Conservation (phyloP, 2,113 vertebrate genomes). For the Verasper variegatus region DNA sequence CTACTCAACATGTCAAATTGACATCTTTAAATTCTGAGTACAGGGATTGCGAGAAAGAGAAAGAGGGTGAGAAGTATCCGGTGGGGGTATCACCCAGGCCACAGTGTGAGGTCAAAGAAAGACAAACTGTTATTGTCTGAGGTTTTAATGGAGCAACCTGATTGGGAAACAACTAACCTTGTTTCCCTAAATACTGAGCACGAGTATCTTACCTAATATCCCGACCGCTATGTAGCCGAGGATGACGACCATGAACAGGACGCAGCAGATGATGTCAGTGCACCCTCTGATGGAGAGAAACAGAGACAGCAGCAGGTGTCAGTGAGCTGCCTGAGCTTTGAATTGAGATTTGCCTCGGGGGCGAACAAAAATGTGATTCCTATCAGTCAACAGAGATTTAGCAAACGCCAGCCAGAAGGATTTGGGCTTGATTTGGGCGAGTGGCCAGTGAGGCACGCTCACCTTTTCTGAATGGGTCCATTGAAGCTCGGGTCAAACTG, state of each 20-base stretch:
- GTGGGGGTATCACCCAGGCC: no score
- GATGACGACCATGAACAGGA: conserved; percentile 87
- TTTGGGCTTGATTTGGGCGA: not conserved
- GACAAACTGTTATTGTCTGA: no score
- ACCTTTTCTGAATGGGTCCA: conserved; percentile 90
- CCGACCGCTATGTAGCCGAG: conserved; percentile 87
- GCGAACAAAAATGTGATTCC: conserved; percentile 20
- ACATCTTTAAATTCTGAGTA: not conserved
- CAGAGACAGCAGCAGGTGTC: not conserved
- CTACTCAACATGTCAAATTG: not conserved
- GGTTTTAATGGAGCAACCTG: no score
- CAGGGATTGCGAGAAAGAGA: no score
- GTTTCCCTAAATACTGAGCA: no score
- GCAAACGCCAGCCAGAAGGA: conserved; percentile 5
- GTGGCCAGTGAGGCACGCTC: conserved; percentile 14
- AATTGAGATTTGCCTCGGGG: not conserved
- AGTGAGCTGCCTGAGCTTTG: conserved; percentile 6
- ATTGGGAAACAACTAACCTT: no score
- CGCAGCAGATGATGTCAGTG: conserved; percentile 90
- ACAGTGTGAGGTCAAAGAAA: no score
- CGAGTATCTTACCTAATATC: conserved; percentile 83
- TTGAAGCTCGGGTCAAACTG: conserved; percentile 85
- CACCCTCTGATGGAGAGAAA: conserved; percentile 81
- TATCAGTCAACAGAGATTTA: not conserved
- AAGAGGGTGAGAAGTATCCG: no score